A percentile compares a stretch with the other conserved stretches of the same genome.
Evolutionary conservation across 1,140 invertebrate species (phyloP).

Genomic region (Lepidurus packardi): DNA sequence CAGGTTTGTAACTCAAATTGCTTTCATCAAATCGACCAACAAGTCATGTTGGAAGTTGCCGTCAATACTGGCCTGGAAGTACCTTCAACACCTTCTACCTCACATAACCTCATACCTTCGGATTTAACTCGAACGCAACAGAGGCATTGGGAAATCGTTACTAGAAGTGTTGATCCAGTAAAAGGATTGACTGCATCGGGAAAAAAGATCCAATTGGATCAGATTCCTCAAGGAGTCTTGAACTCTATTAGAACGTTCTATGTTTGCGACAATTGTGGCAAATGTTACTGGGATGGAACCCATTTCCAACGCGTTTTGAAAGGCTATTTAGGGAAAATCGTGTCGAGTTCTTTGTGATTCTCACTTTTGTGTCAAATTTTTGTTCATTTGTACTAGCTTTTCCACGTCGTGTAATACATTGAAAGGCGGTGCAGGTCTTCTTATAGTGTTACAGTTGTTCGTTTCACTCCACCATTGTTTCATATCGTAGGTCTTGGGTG

Average conservation of each 20-base stretch:
- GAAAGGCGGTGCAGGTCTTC: conserved; percentile 1
- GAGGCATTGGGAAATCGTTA: conserved; percentile 39
- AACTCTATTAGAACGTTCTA: conserved; percentile 51
- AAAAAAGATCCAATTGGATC: conserved; percentile 49
- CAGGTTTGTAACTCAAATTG: conserved; percentile 53
- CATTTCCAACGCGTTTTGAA: conserved; percentile 50
- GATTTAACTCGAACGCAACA: background rate
- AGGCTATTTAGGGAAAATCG: conserved; percentile 31
- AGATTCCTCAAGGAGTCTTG: conserved; percentile 48
- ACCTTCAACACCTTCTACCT: background rate
- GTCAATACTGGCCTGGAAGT: conserved; percentile 35
- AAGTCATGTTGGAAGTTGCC: conserved; percentile 46
- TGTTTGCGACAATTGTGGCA: conserved; percentile 58
- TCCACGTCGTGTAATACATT: background rate
- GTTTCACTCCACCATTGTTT: conserved; percentile 23
- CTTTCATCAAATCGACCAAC: conserved; percentile 49
- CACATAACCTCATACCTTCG: conserved; percentile 28
- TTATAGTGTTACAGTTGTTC: background rate
- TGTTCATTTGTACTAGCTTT: background rate
- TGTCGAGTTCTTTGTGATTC: background rate
- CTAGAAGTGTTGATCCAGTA: conserved; percentile 43
- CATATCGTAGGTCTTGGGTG: conserved; percentile 12
- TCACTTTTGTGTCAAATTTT: background rate
- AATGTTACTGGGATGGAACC: conserved; percentile 59
- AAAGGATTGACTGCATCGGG: conserved; percentile 45